Evolutionary conservation across 1,140 invertebrate genomes (phyloP).

Genomic region (Drosophila melanica): DNA sequence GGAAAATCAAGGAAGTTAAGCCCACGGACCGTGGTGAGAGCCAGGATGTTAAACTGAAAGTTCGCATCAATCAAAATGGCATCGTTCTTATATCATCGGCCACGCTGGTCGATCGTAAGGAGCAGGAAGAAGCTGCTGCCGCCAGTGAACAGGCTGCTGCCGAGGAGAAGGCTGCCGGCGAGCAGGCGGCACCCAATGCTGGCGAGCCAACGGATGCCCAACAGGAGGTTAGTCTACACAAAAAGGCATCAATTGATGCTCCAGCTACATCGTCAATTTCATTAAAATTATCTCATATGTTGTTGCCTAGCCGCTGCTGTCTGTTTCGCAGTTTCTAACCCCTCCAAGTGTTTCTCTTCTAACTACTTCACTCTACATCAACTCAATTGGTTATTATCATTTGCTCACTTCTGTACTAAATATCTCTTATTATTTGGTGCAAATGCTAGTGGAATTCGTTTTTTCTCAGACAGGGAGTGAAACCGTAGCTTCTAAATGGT

Average conservation of each 20-base stretch:
- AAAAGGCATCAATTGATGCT: not conserved
- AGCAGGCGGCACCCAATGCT: constrained; percentile 69
- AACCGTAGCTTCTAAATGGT: constrained; percentile 9
- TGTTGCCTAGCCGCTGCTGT: constrained; percentile 47
- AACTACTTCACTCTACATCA: constrained; percentile 21
- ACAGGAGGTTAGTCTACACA: constrained; percentile 84
- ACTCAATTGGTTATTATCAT: constrained; percentile 9
- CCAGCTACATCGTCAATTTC: constrained; percentile 10
- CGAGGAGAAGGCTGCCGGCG: constrained; percentile 74
- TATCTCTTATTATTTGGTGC: constrained; percentile 9
- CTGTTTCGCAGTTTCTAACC: constrained; percentile 33
- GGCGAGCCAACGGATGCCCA: constrained; percentile 84
- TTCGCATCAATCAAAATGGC: constrained; percentile 96
- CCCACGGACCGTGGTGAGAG: constrained; percentile 93
- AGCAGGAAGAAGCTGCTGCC: constrained; percentile 86
- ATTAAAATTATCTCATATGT: constrained; percentile 23
- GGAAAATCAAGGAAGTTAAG: constrained; percentile 93
- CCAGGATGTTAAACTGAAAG: constrained; percentile 98
- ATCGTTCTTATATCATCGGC: constrained; percentile 94
- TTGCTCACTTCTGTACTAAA: constrained; percentile 6
- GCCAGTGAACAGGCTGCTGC: constrained; percentile 51
- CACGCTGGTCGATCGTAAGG: constrained; percentile 92
- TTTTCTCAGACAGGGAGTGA: constrained; percentile 22
- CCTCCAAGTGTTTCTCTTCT: constrained; percentile 29
- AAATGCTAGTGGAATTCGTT: constrained; percentile 1